Conservation (phyloP, 2,888 invertebrate genomes). For the Marronus borbonicus region DNA sequence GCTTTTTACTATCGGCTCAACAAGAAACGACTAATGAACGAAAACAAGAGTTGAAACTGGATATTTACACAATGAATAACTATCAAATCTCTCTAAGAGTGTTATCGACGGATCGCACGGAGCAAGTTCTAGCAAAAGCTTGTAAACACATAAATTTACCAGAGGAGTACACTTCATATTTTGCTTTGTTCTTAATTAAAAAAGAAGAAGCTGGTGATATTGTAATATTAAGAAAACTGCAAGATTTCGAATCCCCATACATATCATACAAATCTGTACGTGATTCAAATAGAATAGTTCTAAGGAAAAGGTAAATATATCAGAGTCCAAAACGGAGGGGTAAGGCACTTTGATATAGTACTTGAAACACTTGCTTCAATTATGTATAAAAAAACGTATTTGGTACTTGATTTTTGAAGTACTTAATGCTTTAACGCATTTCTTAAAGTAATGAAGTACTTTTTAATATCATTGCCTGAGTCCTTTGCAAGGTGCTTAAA, state of each 20-base stretch:
- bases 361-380: too few species aligned
- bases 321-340: background rate
- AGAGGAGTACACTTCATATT: conserved; percentile 86
- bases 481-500: too few species aligned
- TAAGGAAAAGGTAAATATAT: conserved; percentile 84
- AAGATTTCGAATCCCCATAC: conserved; percentile 97
- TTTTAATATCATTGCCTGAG: too few species aligned
- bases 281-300: conserved; percentile 82
- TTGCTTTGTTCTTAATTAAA: conserved; percentile 90
- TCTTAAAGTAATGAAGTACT: too few species aligned
- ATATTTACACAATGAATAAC: conserved; percentile 90
- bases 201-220: conserved; percentile 82
- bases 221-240: conserved; percentile 88
- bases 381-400: too few species aligned
- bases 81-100: conserved; percentile 87
- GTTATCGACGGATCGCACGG: conserved; percentile 88
- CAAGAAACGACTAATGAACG: conserved; percentile 85
- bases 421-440: too few species aligned
- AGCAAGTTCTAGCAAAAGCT: conserved; percentile 85
- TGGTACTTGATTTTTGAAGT: too few species aligned
- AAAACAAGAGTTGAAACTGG: conserved; percentile 81
- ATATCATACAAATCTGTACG: conserved; percentile 89
- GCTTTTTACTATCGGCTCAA: conserved; percentile 92
- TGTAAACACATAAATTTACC: conserved; percentile 87
- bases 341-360: too few species aligned